Evolutionary conservation across 2,888 invertebrate genomes (phyloP), one percentile per base, ranked within the genome.

Genomic region (Aspidiotus rigidus): DNA sequence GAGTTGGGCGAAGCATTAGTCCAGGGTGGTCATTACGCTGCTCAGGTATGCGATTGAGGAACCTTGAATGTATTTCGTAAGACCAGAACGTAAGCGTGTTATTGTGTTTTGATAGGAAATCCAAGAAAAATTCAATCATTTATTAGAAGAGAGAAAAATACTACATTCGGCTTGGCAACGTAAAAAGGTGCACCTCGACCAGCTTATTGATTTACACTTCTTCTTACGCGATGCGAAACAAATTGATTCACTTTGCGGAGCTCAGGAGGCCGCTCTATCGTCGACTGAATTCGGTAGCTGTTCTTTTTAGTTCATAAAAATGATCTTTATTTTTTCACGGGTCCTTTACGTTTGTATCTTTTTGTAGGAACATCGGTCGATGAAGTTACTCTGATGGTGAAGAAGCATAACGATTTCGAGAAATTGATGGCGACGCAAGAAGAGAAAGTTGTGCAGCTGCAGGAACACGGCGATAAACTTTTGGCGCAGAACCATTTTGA

Each of bases 381-480:
- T 76, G 92, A 93, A 77, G 94, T 97, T 0, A 89, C 91, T 74
- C 88, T 87, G 56, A 87, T 90, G 76, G 84, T 92, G 40, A 93
- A 93, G 80, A 93, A 93, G 76, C 95, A 97, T 74, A 95, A 94
- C 74, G 94, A 92, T 3, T 96, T 98, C 77, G 94, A 94, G 77
- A 93, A 93, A 75, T 80, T 96, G 0, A 84, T 97, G 8, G 85
- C 86, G 13, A 89, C 91, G 0, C 87, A 93, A 81, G 93, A 94
- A 73, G 95, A 95, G 77, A 92, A 93, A 79, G 82, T 94, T 17
- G 83, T 85, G 0, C 83, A 88, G 0, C 79, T 95, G 60, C 87
- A 90, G 77, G 88, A 87, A 71, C 92, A 93, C 76, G 94, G 93
- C 0, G 85, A 86, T 71, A 93, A 94, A 77, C 81, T 98, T 63